These are phyloP conservation scores for Spodoptera littoralis DNA, from an alignment of 2,888 invertebrate genomes.

Conservation along the genomic window DNA sequence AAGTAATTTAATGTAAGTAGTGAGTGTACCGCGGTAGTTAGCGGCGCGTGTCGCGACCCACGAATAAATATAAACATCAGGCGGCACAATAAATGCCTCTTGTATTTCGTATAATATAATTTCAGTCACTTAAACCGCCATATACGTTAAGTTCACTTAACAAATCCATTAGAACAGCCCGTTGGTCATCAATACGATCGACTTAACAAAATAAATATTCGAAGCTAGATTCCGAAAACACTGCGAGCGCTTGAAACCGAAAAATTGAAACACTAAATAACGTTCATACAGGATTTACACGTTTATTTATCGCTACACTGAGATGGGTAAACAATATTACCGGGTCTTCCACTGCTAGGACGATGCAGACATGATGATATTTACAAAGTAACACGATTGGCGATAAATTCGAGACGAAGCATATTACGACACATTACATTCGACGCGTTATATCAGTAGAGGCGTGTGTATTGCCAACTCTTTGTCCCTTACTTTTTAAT, in stretches of 20 bases:
- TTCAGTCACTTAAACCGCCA: constrained; percentile 53
- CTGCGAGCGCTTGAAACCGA: constrained; percentile 37
- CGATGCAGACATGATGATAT: neutral
- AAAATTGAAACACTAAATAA: neutral
- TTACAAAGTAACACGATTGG: constrained; percentile 2
- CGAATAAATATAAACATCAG: constrained; percentile 15
- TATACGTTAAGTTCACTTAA: constrained; percentile 31
- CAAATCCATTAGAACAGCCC: constrained; percentile 41
- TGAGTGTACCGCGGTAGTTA: neutral
- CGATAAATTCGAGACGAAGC: too few relatives aligned
- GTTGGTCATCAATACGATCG: constrained; percentile 39
- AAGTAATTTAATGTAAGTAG: constrained; percentile 6
- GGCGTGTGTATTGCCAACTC: too few relatives aligned
- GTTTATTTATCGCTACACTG: too few relatives aligned
- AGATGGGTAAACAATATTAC: too few relatives aligned
- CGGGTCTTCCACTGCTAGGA: neutral
- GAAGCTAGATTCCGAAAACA: constrained; percentile 24
- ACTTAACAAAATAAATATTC: constrained; percentile 34
- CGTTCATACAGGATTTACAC: too few relatives aligned
- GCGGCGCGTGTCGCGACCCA: constrained; percentile 14
- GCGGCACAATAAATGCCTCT: constrained; percentile 52
- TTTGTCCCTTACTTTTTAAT: too few relatives aligned
- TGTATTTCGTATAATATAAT: constrained; percentile 48
- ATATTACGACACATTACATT: too few relatives aligned
- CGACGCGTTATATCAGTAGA: too few relatives aligned